Evolutionary conservation across 2,888 invertebrate species (phyloP).

Genomic region (Andrena flavipes): DNA sequence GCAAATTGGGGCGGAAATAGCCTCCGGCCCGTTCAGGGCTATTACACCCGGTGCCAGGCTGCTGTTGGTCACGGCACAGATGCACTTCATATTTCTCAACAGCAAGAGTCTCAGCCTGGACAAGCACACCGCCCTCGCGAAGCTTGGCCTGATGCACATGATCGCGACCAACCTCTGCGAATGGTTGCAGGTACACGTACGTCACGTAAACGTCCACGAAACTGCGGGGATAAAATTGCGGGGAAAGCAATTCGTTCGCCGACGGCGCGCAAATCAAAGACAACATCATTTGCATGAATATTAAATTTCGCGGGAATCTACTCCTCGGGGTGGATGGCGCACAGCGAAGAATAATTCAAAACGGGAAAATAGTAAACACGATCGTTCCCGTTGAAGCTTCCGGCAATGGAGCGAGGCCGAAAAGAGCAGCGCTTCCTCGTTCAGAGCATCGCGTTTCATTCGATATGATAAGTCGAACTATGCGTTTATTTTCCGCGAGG

Average conservation of each 20-base stretch:
- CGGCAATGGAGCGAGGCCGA: background rate
- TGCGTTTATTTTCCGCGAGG: background rate
- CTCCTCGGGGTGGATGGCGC: background rate
- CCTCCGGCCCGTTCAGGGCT: constrained; percentile 86
- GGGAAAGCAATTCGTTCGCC: too few species aligned
- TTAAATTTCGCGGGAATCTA: constrained; percentile 12
- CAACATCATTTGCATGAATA: constrained; percentile 15
- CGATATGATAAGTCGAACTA: too few species aligned
- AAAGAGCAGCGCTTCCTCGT: background rate
- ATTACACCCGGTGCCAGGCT: constrained; percentile 93
- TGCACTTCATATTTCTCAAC: constrained; percentile 97
- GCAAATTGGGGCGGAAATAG: constrained; percentile 87
- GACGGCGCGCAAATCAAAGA: background rate
- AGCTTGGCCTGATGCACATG: constrained; percentile 97
- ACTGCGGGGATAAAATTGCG: background rate
- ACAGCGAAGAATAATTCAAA: background rate
- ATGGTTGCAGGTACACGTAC: constrained; percentile 91
- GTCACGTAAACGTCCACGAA: background rate
- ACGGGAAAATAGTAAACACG: background rate
- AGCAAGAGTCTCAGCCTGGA: constrained; percentile 91
- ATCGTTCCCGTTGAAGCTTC: background rate
- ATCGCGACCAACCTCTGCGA: constrained; percentile 97
- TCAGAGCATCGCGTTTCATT: too few species aligned
- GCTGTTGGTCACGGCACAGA: constrained; percentile 94
- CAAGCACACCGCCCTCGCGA: constrained; percentile 89